Conservation (phyloP, 2,888 invertebrate species). For the Oligia strigilis region DNA sequence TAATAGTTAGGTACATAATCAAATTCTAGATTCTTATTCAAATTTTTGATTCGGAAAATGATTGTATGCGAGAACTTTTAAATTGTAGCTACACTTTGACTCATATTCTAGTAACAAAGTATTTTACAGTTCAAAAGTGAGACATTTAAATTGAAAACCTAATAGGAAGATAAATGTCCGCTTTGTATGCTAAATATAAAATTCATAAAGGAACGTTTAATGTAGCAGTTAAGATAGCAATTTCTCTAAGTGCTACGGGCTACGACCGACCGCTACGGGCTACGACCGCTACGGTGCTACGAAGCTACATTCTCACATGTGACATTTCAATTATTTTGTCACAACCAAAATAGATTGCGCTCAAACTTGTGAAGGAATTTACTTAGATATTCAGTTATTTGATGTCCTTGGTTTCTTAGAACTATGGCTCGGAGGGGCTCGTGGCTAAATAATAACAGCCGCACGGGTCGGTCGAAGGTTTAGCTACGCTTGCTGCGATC, state of each 20-base stretch:
- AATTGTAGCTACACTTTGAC: background rate
- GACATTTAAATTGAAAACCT: constrained; percentile 34
- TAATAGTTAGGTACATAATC: no score
- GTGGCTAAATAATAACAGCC: background rate
- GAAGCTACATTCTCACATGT: constrained; percentile 43
- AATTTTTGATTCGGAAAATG: no score
- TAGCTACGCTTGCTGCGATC: no score
- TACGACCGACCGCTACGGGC: constrained; percentile 55
- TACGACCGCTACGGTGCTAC: constrained; percentile 54
- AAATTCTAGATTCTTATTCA: no score
- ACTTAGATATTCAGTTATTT: constrained; percentile 13
- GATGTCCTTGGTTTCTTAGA: background rate
- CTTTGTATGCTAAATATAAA: constrained; percentile 60
- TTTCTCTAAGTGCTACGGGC: constrained; percentile 61
- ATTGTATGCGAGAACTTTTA: background rate
- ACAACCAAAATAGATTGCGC: constrained; percentile 59
- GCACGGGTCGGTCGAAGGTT: background rate
- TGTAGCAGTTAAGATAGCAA: constrained; percentile 48
- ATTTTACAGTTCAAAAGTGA: constrained; percentile 21
- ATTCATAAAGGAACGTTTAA: constrained; percentile 56
- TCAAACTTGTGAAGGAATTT: constrained; percentile 26
- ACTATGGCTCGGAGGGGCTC: background rate
- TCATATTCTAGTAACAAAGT: constrained; percentile 21
- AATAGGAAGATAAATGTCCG: constrained; percentile 39
- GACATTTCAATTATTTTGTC: constrained; percentile 70